Conservation (phyloP, 2,888 invertebrate genomes). For the Phymatocera aterrima region DNA sequence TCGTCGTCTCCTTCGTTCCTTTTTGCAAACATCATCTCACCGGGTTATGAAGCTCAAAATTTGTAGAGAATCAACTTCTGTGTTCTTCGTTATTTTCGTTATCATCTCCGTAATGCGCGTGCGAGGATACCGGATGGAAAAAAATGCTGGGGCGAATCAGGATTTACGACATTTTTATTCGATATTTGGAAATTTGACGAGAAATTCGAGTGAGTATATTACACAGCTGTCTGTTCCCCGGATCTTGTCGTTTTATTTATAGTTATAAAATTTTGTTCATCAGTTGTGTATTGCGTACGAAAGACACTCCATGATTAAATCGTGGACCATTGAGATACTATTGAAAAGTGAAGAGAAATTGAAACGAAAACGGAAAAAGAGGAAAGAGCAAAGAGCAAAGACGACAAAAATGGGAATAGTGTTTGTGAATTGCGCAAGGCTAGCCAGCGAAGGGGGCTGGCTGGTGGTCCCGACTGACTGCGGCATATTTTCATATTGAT, state of each 20-base stretch:
- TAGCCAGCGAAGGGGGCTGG: conserved; percentile 6
- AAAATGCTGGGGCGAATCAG: neutral
- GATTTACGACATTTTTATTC: neutral
- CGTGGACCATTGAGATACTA: neutral
- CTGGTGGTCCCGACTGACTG: conserved; percentile 20
- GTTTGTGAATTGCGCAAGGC: conserved; percentile 23
- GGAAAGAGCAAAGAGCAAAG: neutral
- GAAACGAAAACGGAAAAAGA: neutral
- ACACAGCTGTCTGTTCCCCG: neutral
- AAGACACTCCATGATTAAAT: too few relatives aligned
- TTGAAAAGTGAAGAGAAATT: neutral
- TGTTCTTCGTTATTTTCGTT: too few relatives aligned
- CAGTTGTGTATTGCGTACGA: too few relatives aligned
- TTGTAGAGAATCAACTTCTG: too few relatives aligned
- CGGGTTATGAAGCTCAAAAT: conserved; percentile 24
- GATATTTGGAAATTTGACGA: neutral
- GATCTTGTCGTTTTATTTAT: neutral
- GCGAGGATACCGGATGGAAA: neutral
- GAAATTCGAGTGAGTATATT: neutral
- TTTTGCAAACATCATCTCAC: neutral
- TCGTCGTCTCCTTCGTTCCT: too few relatives aligned
- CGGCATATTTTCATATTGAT: conserved; percentile 42
- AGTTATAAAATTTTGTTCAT: neutral
- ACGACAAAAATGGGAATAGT: neutral
- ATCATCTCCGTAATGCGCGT: too few relatives aligned